phyloP scores from a whole-genome alignment of 1,140 invertebrate species.

The Ceratosolen fusciceps region DNA sequence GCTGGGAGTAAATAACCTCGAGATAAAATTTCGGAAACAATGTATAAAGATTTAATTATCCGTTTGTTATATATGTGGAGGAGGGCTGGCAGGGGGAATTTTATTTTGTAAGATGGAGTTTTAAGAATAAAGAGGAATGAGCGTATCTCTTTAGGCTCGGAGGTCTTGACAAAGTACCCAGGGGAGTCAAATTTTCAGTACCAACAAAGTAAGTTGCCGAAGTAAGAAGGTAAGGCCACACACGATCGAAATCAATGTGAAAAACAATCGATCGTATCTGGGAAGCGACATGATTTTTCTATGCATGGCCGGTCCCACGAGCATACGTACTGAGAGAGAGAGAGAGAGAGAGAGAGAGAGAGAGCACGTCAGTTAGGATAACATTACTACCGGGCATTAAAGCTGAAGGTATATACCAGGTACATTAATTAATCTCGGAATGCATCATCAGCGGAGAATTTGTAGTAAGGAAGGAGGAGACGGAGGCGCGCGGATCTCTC shows the following conservation, averaged over 20 bases:
- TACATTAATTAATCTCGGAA: slow-evolving; percentile 49
- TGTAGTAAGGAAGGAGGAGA: slow-evolving; percentile 22
- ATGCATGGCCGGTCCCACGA: not conserved
- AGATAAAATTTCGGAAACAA: not conserved
- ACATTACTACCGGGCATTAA: not conserved
- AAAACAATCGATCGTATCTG: slow-evolving; percentile 33
- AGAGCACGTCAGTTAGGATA: slow-evolving; percentile 9
- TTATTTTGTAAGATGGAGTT: not conserved
- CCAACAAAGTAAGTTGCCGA: not conserved
- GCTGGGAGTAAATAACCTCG: not conserved
- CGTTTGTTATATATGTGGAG: not conserved
- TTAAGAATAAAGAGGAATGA: not conserved
- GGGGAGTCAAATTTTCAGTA: not conserved
- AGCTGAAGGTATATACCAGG: not conserved
- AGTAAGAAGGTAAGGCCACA: not conserved
- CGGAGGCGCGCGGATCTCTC: not conserved
- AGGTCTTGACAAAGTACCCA: not conserved
- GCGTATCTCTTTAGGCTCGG: no score
- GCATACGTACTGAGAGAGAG: not conserved
- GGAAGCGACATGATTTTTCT: slow-evolving; percentile 9
- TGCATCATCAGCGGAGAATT: slow-evolving; percentile 50
- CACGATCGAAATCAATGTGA: not conserved
- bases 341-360: not conserved
- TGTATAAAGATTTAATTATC: not conserved
- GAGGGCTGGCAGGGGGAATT: not conserved